These are phyloP conservation scores for Meriones unguiculatus DNA, from an alignment of 2,113 vertebrate species.

Conservation along the genomic window DNA sequence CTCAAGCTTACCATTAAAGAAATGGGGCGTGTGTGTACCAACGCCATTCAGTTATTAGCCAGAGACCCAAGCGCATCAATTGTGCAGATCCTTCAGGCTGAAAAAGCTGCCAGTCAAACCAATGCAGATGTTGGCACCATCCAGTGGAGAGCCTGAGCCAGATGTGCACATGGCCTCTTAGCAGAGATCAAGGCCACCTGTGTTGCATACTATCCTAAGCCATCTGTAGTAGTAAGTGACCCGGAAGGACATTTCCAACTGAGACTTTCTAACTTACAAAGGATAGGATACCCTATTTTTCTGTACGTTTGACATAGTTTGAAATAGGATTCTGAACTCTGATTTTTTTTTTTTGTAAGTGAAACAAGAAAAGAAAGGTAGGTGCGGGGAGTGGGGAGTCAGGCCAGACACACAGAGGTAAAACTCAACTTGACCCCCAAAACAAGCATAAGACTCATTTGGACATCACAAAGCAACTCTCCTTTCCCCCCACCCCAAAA, in stretches of 20 bases:
- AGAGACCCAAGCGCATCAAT: rapidly evolving
- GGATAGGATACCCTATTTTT: background rate
- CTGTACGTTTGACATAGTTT: background rate
- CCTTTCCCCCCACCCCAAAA: background rate
- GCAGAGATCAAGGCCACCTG: background rate
- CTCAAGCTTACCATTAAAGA: background rate
- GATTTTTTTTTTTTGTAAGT: background rate
- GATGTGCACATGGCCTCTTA: background rate
- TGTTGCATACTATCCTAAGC: background rate
- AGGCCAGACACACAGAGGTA: background rate
- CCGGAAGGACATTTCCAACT: background rate
- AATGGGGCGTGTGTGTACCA: rapidly evolving
- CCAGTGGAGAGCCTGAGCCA: background rate
- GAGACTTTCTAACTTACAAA: background rate
- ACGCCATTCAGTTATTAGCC: background rate
- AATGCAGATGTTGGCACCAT: background rate
- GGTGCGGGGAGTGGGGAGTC: too few relatives aligned
- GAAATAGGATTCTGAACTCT: background rate
- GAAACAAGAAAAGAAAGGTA: background rate
- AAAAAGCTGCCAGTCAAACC: background rate
- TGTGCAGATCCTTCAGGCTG: background rate
- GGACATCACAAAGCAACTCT: background rate
- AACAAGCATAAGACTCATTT: background rate
- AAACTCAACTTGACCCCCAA: background rate
- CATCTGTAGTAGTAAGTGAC: background rate